Base-by-base conservation (phyloP, 2,888 invertebrate genomes). In the Parnassius mnemosyne region DNA sequence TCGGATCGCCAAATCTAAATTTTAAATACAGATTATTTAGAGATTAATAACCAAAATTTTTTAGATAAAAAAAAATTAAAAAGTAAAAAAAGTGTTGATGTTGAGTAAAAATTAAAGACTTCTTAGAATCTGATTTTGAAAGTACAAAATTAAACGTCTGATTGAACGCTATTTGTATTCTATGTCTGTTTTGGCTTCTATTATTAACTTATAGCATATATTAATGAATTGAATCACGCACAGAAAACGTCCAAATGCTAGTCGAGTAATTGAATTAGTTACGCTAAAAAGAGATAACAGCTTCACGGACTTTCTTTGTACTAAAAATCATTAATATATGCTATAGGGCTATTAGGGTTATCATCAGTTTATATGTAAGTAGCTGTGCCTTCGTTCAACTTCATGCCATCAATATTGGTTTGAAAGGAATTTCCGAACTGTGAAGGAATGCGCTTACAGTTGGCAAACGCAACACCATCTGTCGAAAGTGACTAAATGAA, bases 1-100 rank as follows among this genome's bases (percentile, higher is more conserved):
- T 91, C 88, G 89, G 89, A 88, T 83, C 84, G 89, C 89, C 90
- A 89, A 91, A 89, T 87, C 85, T 89, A 89, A 91, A 90, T 88
- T 83, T 75, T 81, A 83, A 60, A 85, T 85, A 85, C 89, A 89
- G 85, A 89, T 87, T 91, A 91, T 90, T 88, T 91, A 91, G 89
- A 76, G 74, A 76, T 80, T 86, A 87, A 87, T 83, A 80, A 81
- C 84, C 82, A 84, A 85, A 84, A 70, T 34, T 69, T 70, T 71
- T 71, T 72, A 73, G 72, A 70, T 68, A 73, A 73, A 72, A 73
- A 72, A 68, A 69, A 63, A 66, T 67, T 68, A 71, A 72, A 70
- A 70, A 11, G 11, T 74, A 76, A 76, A 80, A 81, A 79, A 80
- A 84, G 84, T 86, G 83, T 87, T 85, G 83, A 84, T 89, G 88